These are phyloP conservation scores for Drosophila longiperda DNA, from an alignment of 2,888 invertebrate species.

Conservation along the genomic window DNA sequence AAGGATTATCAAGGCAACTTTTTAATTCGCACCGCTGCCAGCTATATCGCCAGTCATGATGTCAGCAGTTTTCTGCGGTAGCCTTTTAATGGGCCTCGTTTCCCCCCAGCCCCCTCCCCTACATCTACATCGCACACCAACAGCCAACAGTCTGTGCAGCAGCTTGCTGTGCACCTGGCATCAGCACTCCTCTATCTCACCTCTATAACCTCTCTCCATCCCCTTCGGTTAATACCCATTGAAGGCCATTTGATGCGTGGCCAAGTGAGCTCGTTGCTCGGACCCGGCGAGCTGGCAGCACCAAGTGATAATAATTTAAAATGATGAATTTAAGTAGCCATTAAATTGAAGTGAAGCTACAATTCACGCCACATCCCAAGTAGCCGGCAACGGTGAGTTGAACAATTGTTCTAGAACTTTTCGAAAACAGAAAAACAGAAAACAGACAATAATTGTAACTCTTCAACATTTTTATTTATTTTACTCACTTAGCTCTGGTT, in stretches of 20 bases:
- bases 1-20: constrained; percentile 80
- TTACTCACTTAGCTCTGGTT: background rate
- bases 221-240: constrained; percentile 62
- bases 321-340: constrained; percentile 78
- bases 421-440: no score
- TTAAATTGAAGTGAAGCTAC: constrained; percentile 66
- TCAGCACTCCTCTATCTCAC: background rate
- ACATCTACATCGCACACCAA: background rate
- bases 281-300: constrained; percentile 40
- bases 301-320: constrained; percentile 69
- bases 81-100: constrained; percentile 63
- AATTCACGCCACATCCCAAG: constrained; percentile 7
- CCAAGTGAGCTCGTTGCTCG: constrained; percentile 59
- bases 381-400: background rate
- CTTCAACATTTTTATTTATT: background rate
- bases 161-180: constrained; percentile 7
- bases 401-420: background rate
- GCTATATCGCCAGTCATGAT: constrained; percentile 40
- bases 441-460: background rate
- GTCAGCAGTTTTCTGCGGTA: constrained; percentile 74
- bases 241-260: constrained; percentile 77
- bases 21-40: constrained; percentile 68
- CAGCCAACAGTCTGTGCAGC: background rate
- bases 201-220: background rate
- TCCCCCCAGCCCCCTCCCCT: background rate